phyloP scores from a whole-genome alignment of 2,113 vertebrate species.

The Gymnocephalus cernua region DNA sequence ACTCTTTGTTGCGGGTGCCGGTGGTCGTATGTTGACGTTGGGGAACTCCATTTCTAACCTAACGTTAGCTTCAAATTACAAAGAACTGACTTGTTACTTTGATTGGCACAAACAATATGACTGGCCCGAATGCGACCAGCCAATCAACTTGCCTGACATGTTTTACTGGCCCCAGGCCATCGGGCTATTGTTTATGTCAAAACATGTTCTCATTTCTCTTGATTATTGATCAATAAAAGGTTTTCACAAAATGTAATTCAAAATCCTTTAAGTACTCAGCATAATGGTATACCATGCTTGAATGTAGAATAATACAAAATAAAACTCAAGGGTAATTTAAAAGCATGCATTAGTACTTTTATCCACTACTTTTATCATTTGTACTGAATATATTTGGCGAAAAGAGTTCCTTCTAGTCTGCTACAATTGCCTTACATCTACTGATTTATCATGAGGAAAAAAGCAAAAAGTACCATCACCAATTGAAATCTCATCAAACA shows the following conservation, averaged over 20 bases:
- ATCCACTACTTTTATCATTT: neutral
- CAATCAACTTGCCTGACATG: no score
- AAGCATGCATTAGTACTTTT: slow-evolving; percentile 3
- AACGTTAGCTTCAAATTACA: no score
- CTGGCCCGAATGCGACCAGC: no score
- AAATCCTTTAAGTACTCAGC: neutral
- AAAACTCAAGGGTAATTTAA: slow-evolving; percentile 2
- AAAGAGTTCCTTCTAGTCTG: neutral
- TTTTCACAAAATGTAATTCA: slow-evolving; percentile 3
- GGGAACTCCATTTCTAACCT: no score
- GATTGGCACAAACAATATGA: no score
- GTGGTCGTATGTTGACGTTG: no score
- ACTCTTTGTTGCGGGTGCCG: no score
- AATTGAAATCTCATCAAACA: slow-evolving; percentile 3
- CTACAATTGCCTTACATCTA: neutral
- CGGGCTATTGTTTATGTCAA: no score
- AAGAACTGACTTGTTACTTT: no score
- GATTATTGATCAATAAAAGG: neutral
- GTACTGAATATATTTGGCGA: neutral
- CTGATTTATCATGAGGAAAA: slow-evolving; percentile 13
- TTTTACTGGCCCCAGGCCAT: no score
- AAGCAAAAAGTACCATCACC: neutral
- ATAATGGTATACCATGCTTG: neutral
- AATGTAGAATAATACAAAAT: neutral
- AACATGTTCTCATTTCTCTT: neutral